Conservation (phyloP, 2,888 invertebrate species). For the Linnaemya vulpina region DNA sequence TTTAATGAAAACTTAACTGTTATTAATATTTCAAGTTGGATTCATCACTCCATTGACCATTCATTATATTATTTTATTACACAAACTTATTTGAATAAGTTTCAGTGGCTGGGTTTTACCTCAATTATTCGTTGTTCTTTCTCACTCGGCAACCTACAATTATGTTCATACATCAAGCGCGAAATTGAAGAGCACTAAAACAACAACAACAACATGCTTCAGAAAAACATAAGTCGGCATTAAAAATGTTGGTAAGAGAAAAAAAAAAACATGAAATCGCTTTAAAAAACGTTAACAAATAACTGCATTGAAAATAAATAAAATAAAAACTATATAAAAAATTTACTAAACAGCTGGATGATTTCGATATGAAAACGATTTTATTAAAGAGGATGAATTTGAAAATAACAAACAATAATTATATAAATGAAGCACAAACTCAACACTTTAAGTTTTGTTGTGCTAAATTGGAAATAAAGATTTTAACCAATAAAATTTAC, state of each 20-base stretch:
- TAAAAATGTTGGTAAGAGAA: neutral
- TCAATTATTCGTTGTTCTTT: constrained; percentile 34
- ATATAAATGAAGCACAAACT: neutral
- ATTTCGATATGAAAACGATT: neutral
- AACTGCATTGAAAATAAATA: constrained; percentile 25
- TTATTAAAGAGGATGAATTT: constrained; percentile 8
- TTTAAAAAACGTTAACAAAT: constrained; percentile 8
- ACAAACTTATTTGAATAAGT: constrained; percentile 18
- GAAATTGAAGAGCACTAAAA: neutral
- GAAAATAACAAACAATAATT: neutral
- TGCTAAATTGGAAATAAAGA: neutral
- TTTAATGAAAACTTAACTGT: neutral
- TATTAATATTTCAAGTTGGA: constrained; percentile 22
- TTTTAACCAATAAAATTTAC: neutral
- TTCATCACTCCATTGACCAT: constrained; percentile 57
- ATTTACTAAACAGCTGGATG: neutral
- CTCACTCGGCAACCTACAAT: constrained; percentile 38
- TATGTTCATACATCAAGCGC: constrained; percentile 47
- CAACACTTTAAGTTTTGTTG: neutral
- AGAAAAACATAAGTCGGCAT: neutral
- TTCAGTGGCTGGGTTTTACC: constrained; percentile 29
- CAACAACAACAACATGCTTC: constrained; percentile 1
- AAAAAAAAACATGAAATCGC: constrained; percentile 1
- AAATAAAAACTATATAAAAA: constrained; percentile 4
- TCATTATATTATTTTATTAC: constrained; percentile 46